These are phyloP conservation scores for Tipula vernalis DNA, from an alignment of 2,888 invertebrate genomes.

Conservation along the genomic window DNA sequence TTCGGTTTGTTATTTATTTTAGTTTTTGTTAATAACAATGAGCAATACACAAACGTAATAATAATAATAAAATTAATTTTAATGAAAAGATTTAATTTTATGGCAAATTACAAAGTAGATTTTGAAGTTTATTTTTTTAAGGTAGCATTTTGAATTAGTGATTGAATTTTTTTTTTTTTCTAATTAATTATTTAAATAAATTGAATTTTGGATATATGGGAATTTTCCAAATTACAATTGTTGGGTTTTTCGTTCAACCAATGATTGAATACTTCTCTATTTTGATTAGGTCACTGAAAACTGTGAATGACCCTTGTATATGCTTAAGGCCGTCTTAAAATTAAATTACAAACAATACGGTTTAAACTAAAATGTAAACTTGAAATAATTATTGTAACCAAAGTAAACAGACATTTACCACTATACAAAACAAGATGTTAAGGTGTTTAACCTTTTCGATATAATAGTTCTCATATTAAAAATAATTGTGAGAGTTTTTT, in stretches of 20 bases:
- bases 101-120: neutral
- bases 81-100: neutral
- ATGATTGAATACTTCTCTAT: too few species aligned
- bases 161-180: neutral
- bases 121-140: neutral
- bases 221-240: neutral
- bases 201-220: neutral
- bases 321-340: too few species aligned
- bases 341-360: too few species aligned
- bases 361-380: too few species aligned
- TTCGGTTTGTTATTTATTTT: neutral
- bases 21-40: neutral
- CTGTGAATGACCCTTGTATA: too few species aligned
- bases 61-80: neutral
- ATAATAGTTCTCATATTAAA: neutral
- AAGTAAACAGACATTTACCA: neutral
- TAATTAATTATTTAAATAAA: neutral
- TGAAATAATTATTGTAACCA: neutral
- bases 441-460: neutral
- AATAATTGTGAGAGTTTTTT: neutral
- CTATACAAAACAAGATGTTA: neutral
- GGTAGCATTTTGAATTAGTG: neutral
- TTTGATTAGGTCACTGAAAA: too few species aligned
- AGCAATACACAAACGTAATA: neutral
- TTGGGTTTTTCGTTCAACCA: neutral